Conservation (phyloP, 2,113 vertebrate species). For the Junco hyemalis region DNA sequence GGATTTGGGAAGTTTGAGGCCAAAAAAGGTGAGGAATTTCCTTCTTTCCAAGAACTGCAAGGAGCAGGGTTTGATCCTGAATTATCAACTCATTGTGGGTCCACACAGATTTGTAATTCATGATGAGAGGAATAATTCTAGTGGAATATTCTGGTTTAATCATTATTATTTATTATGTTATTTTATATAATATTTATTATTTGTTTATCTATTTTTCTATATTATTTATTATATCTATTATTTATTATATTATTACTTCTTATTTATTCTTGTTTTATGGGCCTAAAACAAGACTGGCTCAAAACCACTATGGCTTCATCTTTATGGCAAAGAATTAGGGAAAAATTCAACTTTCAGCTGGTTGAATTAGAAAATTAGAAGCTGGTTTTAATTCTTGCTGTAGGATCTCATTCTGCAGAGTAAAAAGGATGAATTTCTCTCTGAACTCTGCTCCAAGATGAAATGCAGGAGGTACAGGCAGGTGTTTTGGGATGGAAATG, state of each 20-base stretch:
- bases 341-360: too few relatives aligned
- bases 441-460: too few relatives aligned
- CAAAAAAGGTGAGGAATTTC: not conserved
- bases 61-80: not conserved
- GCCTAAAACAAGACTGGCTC: not conserved
- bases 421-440: too few relatives aligned
- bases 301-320: not conserved
- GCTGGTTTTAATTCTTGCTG: too few relatives aligned
- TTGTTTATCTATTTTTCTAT: too few relatives aligned
- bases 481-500: too few relatives aligned
- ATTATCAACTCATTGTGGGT: rapidly evolving
- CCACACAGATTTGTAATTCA: not conserved
- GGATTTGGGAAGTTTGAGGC: not conserved
- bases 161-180: not conserved
- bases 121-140: rapidly evolving
- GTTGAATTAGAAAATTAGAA: too few relatives aligned
- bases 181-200: too few relatives aligned
- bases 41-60: not conserved
- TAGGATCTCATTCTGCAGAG: too few relatives aligned
- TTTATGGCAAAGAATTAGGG: not conserved
- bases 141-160: not conserved
- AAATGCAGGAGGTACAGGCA: too few relatives aligned
- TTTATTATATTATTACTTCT: not conserved
- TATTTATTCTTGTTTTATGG: not conserved
- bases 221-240: too few relatives aligned